Conservation (phyloP, 2,113 vertebrate species). For the Chrysemys picta region DNA sequence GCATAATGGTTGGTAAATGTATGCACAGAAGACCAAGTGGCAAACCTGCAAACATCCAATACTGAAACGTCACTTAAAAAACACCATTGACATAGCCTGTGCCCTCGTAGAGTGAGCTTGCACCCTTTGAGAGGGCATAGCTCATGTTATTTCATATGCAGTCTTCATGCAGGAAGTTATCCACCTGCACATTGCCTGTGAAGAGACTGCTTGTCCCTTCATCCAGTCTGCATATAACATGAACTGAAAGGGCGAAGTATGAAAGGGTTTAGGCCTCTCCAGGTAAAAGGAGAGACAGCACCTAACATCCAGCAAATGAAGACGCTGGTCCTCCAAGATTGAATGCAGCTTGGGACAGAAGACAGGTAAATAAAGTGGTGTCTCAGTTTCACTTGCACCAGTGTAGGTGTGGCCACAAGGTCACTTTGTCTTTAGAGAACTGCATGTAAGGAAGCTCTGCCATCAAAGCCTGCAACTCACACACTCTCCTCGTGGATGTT, state of each 20-base stretch:
- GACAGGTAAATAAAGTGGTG: neutral
- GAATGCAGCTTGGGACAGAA: neutral
- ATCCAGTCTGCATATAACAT: neutral
- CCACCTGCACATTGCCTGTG: neutral
- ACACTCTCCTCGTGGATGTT: neutral
- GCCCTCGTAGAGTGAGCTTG: neutral
- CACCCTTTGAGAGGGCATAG: neutral
- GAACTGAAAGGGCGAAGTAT: neutral
- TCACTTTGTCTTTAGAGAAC: neutral
- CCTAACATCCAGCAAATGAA: neutral
- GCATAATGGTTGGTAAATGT: neutral
- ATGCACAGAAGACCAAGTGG: neutral
- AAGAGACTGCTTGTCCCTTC: neutral
- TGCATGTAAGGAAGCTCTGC: neutral
- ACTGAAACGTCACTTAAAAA: neutral
- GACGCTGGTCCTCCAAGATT: neutral
- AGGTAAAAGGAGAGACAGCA: neutral
- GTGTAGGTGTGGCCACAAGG: neutral
- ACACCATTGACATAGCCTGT: neutral
- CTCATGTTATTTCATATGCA: neutral
- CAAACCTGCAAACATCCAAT: neutral
- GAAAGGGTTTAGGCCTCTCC: neutral
- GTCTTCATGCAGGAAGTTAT: neutral
- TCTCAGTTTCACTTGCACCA: too few species aligned
- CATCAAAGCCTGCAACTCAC: neutral